phyloP scores from a whole-genome alignment of 2,113 vertebrate species.

The Osmerus eperlanus region DNA sequence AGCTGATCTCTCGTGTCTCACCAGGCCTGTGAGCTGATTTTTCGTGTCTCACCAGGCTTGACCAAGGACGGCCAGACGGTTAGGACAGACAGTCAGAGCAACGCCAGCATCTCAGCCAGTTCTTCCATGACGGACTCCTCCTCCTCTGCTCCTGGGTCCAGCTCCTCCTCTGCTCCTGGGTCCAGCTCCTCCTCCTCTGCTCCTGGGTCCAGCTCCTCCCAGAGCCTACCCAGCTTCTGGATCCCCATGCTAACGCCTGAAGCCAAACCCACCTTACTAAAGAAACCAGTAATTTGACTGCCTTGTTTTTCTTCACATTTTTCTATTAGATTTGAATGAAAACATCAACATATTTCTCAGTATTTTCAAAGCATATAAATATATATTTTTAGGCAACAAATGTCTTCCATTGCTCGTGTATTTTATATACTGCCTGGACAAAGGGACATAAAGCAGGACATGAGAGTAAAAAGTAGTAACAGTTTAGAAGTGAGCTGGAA shows the following conservation, averaged over 20 bases:
- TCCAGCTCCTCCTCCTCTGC: slow-evolving; percentile 24
- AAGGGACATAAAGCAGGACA: too few species aligned
- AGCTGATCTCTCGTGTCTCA: too few species aligned
- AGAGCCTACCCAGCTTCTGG: slow-evolving; percentile 86
- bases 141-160: slow-evolving; percentile 27
- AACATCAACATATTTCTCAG: neutral
- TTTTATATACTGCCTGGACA: too few species aligned
- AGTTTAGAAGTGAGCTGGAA: too few species aligned
- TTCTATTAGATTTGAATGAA: neutral
- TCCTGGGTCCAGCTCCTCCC: slow-evolving; percentile 32
- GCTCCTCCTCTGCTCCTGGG: slow-evolving; percentile 35
- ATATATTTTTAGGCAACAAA: too few species aligned
- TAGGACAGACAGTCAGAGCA: neutral
- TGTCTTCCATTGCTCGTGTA: too few species aligned
- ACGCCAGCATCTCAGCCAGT: slow-evolving; percentile 11
- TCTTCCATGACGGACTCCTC: slow-evolving; percentile 33
- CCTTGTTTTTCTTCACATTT: neutral
- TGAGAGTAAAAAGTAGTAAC: too few species aligned
- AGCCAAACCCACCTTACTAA: slow-evolving; percentile 80
- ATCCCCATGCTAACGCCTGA: slow-evolving; percentile 85
- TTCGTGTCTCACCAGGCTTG: slow-evolving; percentile 36
- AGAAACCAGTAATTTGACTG: slow-evolving; percentile 79
- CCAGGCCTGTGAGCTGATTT: too few species aligned
- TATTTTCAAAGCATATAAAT: too few species aligned
- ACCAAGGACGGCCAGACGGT: slow-evolving; percentile 21